Percentiles rank a stretch among this genome's conserved stretches.
These are phyloP conservation scores for Diaphora mendica DNA, from an alignment of 2,888 invertebrate genomes.

Conservation along the genomic window DNA sequence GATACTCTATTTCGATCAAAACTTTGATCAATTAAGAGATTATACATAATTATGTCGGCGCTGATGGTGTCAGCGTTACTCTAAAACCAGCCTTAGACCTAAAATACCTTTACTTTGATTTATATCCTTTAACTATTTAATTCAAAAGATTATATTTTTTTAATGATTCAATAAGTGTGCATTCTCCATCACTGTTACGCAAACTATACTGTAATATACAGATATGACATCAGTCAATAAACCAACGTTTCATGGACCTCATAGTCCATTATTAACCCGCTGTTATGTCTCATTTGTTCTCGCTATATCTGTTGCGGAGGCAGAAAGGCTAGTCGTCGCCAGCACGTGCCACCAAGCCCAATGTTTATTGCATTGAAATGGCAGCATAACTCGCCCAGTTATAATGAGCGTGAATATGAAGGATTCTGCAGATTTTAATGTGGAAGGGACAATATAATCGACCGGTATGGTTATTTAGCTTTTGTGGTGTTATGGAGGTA, in stretches of 20 bases:
- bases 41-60: no score
- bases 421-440: slow-evolving; percentile 53
- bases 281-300: slow-evolving; percentile 49
- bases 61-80: no score
- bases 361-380: slow-evolving; percentile 81
- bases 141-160: no score
- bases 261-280: slow-evolving; percentile 11
- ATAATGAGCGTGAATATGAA: slow-evolving; percentile 68
- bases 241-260: background rate
- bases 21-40: no score
- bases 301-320: slow-evolving; percentile 61
- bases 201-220: background rate
- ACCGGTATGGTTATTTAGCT: background rate
- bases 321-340: slow-evolving; percentile 62
- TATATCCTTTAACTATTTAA: no score
- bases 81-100: no score
- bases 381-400: slow-evolving; percentile 71
- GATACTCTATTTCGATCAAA: no score
- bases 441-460: slow-evolving; percentile 10
- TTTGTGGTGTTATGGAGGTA: background rate
- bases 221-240: background rate
- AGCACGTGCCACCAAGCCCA: slow-evolving; percentile 71
- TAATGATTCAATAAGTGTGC: background rate
- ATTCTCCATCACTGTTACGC: background rate
- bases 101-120: no score